Evolutionary conservation across 2,797 vertebrate species (phyloP).

Genomic region (Coregonus ussuriensis): DNA sequence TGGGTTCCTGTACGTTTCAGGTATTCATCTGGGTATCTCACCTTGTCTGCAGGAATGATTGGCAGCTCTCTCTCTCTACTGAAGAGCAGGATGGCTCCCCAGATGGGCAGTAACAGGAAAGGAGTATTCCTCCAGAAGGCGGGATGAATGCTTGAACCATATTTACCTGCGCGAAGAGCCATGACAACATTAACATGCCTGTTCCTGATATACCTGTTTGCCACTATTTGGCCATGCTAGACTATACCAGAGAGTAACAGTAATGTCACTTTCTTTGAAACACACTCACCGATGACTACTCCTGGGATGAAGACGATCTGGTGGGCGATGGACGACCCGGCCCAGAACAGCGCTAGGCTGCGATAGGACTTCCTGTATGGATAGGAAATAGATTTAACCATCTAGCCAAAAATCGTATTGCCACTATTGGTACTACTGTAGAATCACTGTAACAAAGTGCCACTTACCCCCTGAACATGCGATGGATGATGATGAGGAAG

Average conservation of each 20-base stretch:
- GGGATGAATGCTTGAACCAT: slow-evolving; percentile 82
- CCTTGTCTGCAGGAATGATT: slow-evolving; percentile 74
- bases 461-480: slow-evolving; percentile 78
- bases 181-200: no score
- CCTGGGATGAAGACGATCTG: slow-evolving; percentile 85
- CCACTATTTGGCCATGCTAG: no score
- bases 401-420: neutral
- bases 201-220: no score
- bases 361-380: slow-evolving; percentile 80
- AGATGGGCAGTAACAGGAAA: slow-evolving; percentile 79
- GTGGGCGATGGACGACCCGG: slow-evolving; percentile 84
- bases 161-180: slow-evolving; percentile 79
- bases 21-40: neutral
- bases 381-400: slow-evolving; percentile 14
- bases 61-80: slow-evolving; percentile 66
- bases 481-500: slow-evolving; percentile 78
- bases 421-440: no score
- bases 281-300: slow-evolving; percentile 81
- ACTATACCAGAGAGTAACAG: no score
- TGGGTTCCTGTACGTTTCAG: neutral
- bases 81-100: slow-evolving; percentile 80
- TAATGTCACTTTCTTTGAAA: no score
- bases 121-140: slow-evolving; percentile 82
- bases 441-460: no score
- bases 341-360: slow-evolving; percentile 84